Conservation (phyloP, 30 jellyfish, hydroid and myxozoan genomes). For the Aurelia sp. region DNA sequence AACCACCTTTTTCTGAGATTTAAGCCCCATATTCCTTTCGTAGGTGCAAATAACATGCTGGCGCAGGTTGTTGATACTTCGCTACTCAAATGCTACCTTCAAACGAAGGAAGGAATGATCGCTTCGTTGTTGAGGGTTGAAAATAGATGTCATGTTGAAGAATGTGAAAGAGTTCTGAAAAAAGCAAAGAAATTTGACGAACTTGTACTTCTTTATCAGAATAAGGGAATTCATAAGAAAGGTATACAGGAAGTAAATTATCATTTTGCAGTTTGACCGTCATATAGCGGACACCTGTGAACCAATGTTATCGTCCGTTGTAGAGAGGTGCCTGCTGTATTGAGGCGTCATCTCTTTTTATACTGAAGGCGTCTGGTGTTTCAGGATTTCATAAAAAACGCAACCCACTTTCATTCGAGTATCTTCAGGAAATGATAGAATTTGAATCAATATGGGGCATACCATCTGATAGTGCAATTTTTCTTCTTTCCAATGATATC, state of each 20-base stretch:
- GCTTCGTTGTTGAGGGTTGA: conserved; percentile 92
- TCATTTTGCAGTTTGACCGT: not conserved
- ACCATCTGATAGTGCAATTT: too few species aligned
- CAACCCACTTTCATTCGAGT: too few species aligned
- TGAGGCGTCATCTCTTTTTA: too few species aligned
- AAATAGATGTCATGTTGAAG: conserved; percentile 92
- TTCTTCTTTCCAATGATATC: too few species aligned
- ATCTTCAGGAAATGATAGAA: too few species aligned
- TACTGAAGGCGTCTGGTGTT: too few species aligned
- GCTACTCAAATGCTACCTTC: conserved; percentile 84
- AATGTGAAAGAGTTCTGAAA: conserved; percentile 86
- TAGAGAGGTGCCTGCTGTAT: too few species aligned
- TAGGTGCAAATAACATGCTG: conserved; percentile 62
- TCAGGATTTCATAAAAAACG: too few species aligned
- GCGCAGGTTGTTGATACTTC: conserved; percentile 91
- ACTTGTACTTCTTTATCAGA: conserved; percentile 84
- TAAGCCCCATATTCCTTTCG: too few species aligned
- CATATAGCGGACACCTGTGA: not conserved
- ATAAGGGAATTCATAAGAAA: conserved; percentile 91
- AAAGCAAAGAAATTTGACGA: conserved; percentile 84
- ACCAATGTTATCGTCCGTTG: too few species aligned
- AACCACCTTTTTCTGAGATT: too few species aligned
- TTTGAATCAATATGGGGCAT: too few species aligned
- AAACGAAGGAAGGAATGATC: conserved; percentile 84
- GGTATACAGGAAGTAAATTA: conserved; percentile 14